Base-by-base conservation (phyloP, 2,888 invertebrate species). In the Melikaiella ostensackeni region DNA sequence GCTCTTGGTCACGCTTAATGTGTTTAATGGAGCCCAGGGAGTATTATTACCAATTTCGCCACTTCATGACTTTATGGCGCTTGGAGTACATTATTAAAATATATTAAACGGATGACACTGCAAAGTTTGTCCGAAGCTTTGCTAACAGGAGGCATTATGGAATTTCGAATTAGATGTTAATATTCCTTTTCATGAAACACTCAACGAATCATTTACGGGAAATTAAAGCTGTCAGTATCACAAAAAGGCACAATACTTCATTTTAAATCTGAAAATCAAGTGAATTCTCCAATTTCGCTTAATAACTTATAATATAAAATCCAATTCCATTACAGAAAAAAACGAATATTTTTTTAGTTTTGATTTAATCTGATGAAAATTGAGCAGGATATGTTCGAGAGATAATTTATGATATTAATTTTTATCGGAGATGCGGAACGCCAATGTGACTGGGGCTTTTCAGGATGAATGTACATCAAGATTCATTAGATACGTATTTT, bases 11-110 rank as follows among this genome's bases (percentile, higher is more conserved):
- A 84, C 85, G 83, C 84, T 87, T 88, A 89, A 87, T 84, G 84
- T 80, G 79, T 77, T 84, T 88, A 88, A 88, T 89, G 86, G 86
- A 82, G 84, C 84, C 84, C 83, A 81, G 78, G 77, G 84, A 80
- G 84, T 84, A 83, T 88, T 87, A 84, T 88, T 88, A 86, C 86
- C 86, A 86, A 86, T 86, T 87, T 86, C 81, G 79, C 73, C 76
- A 64, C 82, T 61, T 66, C 42, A 46, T 62, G 46, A 62, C 42
- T 75, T 75, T 77, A 79, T 75, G 80, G 83, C 80, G 81, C 84
- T 83, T 75, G 75, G 80, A 78, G 77, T 79, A 77, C 79, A 76
- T 85, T 84, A 87, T 86, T 81, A 81, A 83, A 87, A 87, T 86
- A 83, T 84, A 86, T 86, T 79, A 82, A 75, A 38, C 24, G 19